Percentiles rank a stretch among this genome's conserved stretches.
These are phyloP conservation scores for Sigmodon hispidus DNA, from an alignment of 2,113 vertebrate genomes.

Conservation along the genomic window DNA sequence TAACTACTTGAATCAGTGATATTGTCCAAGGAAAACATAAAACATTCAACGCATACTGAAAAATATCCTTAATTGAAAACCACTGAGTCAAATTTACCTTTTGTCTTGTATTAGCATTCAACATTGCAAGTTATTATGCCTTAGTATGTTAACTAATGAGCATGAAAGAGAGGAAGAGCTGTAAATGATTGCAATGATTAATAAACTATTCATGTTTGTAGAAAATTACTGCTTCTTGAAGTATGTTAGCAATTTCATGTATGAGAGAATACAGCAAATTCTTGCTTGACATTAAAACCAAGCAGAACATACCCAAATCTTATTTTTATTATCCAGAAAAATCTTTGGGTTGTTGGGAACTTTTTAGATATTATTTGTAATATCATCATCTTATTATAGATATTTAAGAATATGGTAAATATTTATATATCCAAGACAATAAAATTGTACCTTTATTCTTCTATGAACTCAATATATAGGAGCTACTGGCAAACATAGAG, in stretches of 20 bases:
- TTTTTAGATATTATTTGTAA: background rate
- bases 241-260: conserved; percentile 41
- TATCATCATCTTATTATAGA: background rate
- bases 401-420: background rate
- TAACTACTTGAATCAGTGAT: background rate
- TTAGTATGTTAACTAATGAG: background rate
- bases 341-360: background rate
- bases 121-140: background rate
- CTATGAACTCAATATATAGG: background rate
- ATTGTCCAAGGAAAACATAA: background rate
- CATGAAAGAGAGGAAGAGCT: background rate
- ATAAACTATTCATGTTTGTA: background rate
- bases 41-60: background rate
- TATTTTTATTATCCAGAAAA: background rate
- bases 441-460: conserved; percentile 3
- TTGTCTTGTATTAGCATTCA: background rate
- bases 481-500: background rate
- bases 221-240: background rate
- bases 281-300: conserved; percentile 9
- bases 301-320: background rate
- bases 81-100: background rate
- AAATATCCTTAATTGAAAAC: background rate
- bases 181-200: background rate
- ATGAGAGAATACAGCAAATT: background rate
- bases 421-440: background rate